These are phyloP conservation scores for Pachydiplax longipennis DNA, from an alignment of 2,888 invertebrate genomes.

Conservation along the genomic window DNA sequence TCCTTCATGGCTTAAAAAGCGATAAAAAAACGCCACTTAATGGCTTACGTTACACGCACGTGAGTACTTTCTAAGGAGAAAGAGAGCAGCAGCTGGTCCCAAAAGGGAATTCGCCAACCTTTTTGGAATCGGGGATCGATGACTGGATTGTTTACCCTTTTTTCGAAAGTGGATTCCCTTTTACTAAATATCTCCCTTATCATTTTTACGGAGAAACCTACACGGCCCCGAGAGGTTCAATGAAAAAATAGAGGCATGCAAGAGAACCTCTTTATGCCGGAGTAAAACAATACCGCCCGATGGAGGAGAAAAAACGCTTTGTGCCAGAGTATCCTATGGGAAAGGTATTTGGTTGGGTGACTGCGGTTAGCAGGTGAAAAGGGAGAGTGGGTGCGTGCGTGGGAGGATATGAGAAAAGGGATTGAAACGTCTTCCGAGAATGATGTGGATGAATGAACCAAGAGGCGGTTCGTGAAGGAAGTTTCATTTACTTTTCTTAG, in stretches of 20 bases:
- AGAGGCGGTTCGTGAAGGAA: too few relatives aligned
- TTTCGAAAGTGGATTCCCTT: neutral
- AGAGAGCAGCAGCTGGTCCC: neutral
- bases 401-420: neutral
- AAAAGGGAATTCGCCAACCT: neutral
- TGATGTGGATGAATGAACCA: neutral
- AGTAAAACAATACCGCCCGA: neutral
- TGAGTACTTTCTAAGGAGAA: neutral
- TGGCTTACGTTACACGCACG: neutral
- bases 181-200: neutral
- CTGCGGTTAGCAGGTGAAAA: neutral
- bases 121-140: neutral
- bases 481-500: too few relatives aligned
- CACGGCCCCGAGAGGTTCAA: neutral
- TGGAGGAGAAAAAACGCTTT: neutral
- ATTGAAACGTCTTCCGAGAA: neutral
- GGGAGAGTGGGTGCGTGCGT: neutral
- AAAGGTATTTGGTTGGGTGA: slow-evolving; percentile 16
- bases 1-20: neutral
- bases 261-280: neutral
- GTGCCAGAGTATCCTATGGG: neutral
- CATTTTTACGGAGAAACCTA: neutral
- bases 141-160: neutral
- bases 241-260: neutral
- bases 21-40: neutral